Percentiles rank a stretch among this genome's conserved stretches.
Conservation (phyloP, 2,888 invertebrate species). For the Stenchaetothrips biformis region DNA sequence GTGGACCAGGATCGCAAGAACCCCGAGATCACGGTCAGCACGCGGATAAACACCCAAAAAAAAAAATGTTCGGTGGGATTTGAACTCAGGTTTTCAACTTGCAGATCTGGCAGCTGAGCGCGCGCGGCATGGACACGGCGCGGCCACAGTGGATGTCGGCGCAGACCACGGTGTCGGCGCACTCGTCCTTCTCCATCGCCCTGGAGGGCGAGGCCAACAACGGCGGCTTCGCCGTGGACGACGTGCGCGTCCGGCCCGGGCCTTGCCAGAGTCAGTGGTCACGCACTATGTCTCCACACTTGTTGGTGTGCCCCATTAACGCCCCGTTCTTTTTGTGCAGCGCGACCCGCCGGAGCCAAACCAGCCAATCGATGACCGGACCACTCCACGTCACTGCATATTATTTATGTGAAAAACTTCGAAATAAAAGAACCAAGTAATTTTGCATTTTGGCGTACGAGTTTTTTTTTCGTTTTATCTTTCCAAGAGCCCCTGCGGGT, state of each 20-base stretch:
- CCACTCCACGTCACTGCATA: background rate
- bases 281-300: background rate
- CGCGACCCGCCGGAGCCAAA: background rate
- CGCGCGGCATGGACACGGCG: constrained; percentile 51
- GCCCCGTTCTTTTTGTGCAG: background rate
- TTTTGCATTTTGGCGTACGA: background rate
- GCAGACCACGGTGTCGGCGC: constrained; percentile 51
- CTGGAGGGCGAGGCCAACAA: constrained; percentile 55
- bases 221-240: constrained; percentile 56
- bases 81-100: constrained; percentile 33
- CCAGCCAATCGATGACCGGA: background rate
- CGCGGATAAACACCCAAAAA: no score
- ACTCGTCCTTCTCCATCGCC: constrained; percentile 49
- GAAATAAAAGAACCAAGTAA: background rate
- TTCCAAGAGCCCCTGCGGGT: no score
- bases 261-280: constrained; percentile 48
- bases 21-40: background rate
- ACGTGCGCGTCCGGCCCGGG: constrained; percentile 51
- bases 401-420: background rate
- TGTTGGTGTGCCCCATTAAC: background rate
- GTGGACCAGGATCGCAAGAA: constrained; percentile 38
- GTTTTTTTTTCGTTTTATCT: no score
- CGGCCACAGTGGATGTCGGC: constrained; percentile 53
- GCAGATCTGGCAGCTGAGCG: constrained; percentile 52
- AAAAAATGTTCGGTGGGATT: no score